Evolutionary conservation across 92 coral and sea anemone species (phyloP).

Genomic region (Diadumene lineata): DNA sequence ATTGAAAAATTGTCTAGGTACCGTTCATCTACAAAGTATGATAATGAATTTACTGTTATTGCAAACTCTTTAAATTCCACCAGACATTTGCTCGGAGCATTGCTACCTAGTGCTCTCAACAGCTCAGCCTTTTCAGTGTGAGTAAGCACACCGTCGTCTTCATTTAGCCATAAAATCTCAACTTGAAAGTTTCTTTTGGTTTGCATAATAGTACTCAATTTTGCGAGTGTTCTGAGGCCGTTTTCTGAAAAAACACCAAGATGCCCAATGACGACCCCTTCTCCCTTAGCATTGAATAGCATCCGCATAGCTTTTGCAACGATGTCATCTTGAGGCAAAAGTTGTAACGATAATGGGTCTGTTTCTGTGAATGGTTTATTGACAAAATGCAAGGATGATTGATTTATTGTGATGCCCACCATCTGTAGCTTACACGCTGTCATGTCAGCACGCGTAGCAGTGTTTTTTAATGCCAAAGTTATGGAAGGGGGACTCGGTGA

Average conservation of each 20-base stretch:
- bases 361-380: not conserved
- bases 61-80: not conserved
- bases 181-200: not conserved
- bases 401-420: not conserved
- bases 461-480: not conserved
- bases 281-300: not conserved
- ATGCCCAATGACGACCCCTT: conserved; percentile 3
- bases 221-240: conserved; percentile 5
- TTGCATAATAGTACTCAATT: not conserved
- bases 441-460: conserved; percentile 13
- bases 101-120: not conserved
- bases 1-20: conserved; percentile 13
- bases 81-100: not conserved
- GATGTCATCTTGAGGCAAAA: not conserved
- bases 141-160: not conserved
- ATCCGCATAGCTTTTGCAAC: conserved; percentile 3
- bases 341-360: not conserved
- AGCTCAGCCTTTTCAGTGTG: not conserved
- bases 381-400: not conserved
- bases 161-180: not conserved
- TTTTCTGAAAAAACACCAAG: not conserved
- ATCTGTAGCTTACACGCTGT: not conserved
- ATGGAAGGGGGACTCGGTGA: not conserved
- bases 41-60: not conserved
- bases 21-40: conserved; percentile 5